Base-by-base conservation (phyloP, 2,113 vertebrate species). In the Electrona antarctica region DNA sequence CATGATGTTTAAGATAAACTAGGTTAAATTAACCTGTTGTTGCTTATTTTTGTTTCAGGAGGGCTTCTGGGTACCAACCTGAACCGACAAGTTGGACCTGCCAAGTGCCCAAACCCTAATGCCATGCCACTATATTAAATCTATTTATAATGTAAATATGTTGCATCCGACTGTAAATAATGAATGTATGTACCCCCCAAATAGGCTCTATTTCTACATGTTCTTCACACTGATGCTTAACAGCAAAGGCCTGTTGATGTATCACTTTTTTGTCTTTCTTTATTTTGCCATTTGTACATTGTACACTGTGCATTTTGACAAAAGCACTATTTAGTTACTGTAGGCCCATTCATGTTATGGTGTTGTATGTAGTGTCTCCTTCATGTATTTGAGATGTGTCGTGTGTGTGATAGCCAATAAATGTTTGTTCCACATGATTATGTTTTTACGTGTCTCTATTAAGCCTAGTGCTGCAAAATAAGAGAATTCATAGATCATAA, bases 31-130 rank as follows among this genome's bases (percentile, higher is more conserved):
- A 56, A 90, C 61, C 7, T 7, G 28, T 21, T 63, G 74, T 66
- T 11, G 7, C 15, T 67, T 71, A 79, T 9, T 76, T 86, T 89
- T 80, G 75, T 87, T 88, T 41, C 78, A 95, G 93, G 92, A 85
- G 63, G 69, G 93, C 92, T 72, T 93, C 94, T 80, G 84, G 88
- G 60, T 92, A 93, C 74, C 89, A 88, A 14, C 80, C 84, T 29
- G 90, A 90, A n/a, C 51, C 52, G 64, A 81, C 81, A 50, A 90
- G 64, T 65, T 95, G 94, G 93, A 92, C 89, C 63, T 95, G 94
- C 68, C 91, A 92, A 83, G 80, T 60, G 4, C 86, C 90, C 49
- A 88, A 86, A 76, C 41, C 13, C 4, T 92, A 76, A 94, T 11
- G 2, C 9, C 28, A 12, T 21, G 28, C 41, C 12, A 62, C 14